Conservation (phyloP, 2,797 vertebrate species). For the Peromyscus eremicus region DNA sequence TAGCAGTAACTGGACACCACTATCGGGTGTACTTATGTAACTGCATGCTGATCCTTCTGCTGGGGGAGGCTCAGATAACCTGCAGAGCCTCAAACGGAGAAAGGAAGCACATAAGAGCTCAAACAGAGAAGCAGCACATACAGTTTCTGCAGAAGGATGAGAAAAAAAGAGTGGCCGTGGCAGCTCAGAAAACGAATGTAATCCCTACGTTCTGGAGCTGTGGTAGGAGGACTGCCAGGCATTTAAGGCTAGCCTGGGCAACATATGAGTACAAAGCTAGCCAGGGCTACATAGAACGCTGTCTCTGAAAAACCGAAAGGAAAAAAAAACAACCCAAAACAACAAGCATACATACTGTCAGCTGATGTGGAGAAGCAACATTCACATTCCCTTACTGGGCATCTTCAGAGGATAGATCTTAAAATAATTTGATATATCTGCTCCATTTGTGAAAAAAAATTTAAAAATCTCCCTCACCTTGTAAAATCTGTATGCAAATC, state of each 20-base stretch:
- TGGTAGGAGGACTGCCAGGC: neutral
- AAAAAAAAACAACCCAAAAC: neutral
- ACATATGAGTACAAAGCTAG: neutral
- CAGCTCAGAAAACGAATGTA: neutral
- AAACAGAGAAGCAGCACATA: slow-evolving; percentile 21
- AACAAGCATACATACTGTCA: neutral
- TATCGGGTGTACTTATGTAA: neutral
- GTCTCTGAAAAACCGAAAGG: neutral
- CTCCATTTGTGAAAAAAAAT: neutral
- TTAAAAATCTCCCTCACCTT: neutral
- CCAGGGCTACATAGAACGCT: neutral
- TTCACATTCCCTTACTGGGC: neutral
- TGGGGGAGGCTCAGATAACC: slow-evolving; percentile 9
- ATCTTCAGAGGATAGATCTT: neutral
- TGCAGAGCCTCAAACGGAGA: slow-evolving; percentile 1
- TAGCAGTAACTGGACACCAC: neutral
- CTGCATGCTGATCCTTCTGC: neutral
- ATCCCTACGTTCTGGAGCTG: neutral
- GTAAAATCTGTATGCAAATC: neutral
- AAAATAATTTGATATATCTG: neutral
- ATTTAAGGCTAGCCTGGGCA: neutral
- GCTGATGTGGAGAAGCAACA: slow-evolving; percentile 10
- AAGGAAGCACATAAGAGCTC: neutral
- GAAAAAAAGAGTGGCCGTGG: neutral
- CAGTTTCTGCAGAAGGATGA: neutral